These are phyloP conservation scores for Scaptomyza caliginosa DNA, from an alignment of 2,888 invertebrate genomes.

Conservation along the genomic window DNA sequence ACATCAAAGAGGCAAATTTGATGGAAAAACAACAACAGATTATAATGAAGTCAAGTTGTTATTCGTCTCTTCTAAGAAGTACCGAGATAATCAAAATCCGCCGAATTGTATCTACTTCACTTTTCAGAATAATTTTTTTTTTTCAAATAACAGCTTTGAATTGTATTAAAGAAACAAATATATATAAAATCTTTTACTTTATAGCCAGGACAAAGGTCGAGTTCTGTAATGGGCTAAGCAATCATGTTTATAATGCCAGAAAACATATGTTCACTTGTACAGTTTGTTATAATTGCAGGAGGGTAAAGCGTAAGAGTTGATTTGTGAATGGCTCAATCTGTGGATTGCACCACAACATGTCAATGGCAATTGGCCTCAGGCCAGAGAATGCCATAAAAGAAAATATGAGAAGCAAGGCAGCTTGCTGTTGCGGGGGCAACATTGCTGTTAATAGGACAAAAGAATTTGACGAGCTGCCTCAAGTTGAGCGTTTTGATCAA, in stretches of 20 bases:
- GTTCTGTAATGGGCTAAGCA: slow-evolving; percentile 25
- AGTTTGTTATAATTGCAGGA: slow-evolving; percentile 19
- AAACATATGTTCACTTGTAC: neutral
- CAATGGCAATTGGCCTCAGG: slow-evolving; percentile 53
- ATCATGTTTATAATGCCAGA: neutral
- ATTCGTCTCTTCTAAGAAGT: slow-evolving; percentile 1
- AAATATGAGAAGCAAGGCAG: neutral
- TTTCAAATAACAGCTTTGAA: too few species aligned
- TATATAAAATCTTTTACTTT: slow-evolving; percentile 9
- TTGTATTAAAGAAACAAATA: too few species aligned
- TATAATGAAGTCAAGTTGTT: neutral
- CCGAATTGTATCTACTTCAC: neutral
- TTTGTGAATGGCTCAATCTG: slow-evolving; percentile 55
- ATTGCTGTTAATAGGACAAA: slow-evolving; percentile 40
- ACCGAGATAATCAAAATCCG: neutral
- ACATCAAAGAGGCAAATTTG: slow-evolving; percentile 15
- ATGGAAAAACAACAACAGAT: neutral
- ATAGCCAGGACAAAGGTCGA: slow-evolving; percentile 18
- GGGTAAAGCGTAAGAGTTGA: slow-evolving; percentile 34
- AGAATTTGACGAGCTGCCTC: slow-evolving; percentile 53
- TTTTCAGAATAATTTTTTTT: too few species aligned
- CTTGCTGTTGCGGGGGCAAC: neutral
- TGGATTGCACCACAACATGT: slow-evolving; percentile 32
- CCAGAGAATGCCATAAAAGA: slow-evolving; percentile 42
- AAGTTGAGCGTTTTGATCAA: slow-evolving; percentile 60